Evolutionary conservation across 2,113 vertebrate species (phyloP).

Genomic region (Embiotoca jacksoni): DNA sequence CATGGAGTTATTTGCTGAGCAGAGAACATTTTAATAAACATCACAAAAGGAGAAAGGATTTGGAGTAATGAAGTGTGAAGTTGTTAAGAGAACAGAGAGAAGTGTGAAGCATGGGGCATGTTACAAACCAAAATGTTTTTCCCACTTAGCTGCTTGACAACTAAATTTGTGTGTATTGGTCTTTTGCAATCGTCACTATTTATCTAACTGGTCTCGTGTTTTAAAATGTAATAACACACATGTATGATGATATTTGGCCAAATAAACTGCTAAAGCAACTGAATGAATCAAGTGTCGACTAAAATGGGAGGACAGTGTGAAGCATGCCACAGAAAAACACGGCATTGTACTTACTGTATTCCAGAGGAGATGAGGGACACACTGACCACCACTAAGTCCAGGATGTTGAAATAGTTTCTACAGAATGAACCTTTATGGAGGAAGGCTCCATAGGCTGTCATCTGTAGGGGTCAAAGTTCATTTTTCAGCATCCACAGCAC

Average conservation of each 20-base stretch:
- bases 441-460: constrained; percentile 98
- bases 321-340: constrained; percentile 13
- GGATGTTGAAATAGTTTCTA: constrained; percentile 98
- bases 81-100: constrained; percentile 50
- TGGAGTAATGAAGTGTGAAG: constrained; percentile 59
- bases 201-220: constrained; percentile 5
- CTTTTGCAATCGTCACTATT: constrained; percentile 24
- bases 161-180: constrained; percentile 38
- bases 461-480: constrained; percentile 83
- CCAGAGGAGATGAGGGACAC: constrained; percentile 99
- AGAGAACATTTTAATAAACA: constrained; percentile 68
- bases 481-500: constrained; percentile 16
- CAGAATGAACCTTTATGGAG: constrained; percentile 99
- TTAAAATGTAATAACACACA: constrained; percentile 16
- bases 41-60: constrained; percentile 50
- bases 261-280: background rate
- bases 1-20: constrained; percentile 64
- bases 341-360: constrained; percentile 93
- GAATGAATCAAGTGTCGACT: no score
- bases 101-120: constrained; percentile 54
- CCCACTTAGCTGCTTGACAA: constrained; percentile 26
- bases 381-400: constrained; percentile 98
- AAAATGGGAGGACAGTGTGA: background rate
- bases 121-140: constrained; percentile 40
- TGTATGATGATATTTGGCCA: background rate